Evolutionary conservation across 1,140 invertebrate genomes (phyloP).

Genomic region (Philaenus spumarius): DNA sequence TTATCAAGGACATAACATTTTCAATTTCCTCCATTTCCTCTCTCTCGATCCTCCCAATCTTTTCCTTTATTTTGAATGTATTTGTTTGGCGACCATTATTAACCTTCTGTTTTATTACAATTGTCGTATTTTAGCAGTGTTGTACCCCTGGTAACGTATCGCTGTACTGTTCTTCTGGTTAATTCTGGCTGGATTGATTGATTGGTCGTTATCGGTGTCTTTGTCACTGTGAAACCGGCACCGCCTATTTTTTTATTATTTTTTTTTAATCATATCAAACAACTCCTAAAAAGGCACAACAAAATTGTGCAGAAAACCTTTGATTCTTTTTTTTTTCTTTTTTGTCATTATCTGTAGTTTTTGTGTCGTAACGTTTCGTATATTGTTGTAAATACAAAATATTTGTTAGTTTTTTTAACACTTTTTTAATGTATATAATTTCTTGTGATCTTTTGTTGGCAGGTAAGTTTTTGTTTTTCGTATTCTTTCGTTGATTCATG

Average conservation of each 20-base stretch:
- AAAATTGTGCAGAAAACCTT: constrained; percentile 7
- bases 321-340: neutral
- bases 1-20: too few species aligned
- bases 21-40: too few species aligned
- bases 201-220: too few species aligned
- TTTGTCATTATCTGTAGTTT: neutral
- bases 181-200: neutral
- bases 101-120: neutral
- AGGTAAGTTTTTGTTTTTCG: neutral
- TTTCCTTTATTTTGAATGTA: constrained; percentile 10
- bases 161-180: neutral
- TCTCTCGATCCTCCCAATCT: too few species aligned
- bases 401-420: neutral
- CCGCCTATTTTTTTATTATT: too few species aligned
- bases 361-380: constrained; percentile 6
- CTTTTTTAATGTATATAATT: too few species aligned
- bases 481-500: too few species aligned
- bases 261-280: neutral
- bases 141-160: constrained; percentile 4
- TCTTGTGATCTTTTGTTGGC: neutral
- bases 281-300: neutral
- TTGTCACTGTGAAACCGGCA: too few species aligned
- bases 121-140: constrained; percentile 11
- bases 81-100: constrained; percentile 10
- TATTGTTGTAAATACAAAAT: constrained; percentile 5